Evolutionary conservation across 2,888 invertebrate species (phyloP), one percentile per base, ranked within the genome.

Genomic region (Crematogaster levior): DNA sequence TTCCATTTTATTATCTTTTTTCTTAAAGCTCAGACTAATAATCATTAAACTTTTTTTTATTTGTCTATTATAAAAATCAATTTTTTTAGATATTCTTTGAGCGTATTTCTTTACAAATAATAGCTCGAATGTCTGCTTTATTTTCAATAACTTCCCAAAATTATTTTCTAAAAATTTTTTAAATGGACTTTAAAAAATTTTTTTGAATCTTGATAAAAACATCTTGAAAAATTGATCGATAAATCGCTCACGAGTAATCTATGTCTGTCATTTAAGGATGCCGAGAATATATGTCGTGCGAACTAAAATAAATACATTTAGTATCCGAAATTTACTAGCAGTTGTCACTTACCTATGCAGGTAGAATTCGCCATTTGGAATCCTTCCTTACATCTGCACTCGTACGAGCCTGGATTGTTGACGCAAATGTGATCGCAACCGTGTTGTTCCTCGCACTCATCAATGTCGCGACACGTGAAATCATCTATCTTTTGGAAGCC

Each of bases 371-470:
- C 84, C 82, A 91, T 91, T 82, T 81, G 83, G 75, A 87, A 94
- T 34, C 93, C 93, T 1, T 88, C 81, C 6, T 79, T 89, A 81
- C 94, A 94, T 15, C 48, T 90, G 86, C 95, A 95, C 68, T 93
- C 93, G 85, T 93, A 95, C 58, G 95, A 94, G 1, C 95, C 95
- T 56, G 94, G 92, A 0, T 94, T 94, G 83, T 95, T 95, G 82
- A 95, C 91, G 88, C 95, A 95, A 81, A 92, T 86, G 75, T 95
- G 95, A n/a, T 94, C 94, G 84, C 95, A 95, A 3, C 93, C 94
- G 43, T 95, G 92, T 21, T 91, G 88, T 3, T 66, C 91, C 12
- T 88, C 84, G 84, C 95, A 95, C 86, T 95, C 95, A 87, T 95
- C 95, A 30, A 94, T 88, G 87, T 95, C 95, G 66, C 90, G 87